Conservation (phyloP, 1,140 invertebrate species). For the Ruditapes philippinarum region DNA sequence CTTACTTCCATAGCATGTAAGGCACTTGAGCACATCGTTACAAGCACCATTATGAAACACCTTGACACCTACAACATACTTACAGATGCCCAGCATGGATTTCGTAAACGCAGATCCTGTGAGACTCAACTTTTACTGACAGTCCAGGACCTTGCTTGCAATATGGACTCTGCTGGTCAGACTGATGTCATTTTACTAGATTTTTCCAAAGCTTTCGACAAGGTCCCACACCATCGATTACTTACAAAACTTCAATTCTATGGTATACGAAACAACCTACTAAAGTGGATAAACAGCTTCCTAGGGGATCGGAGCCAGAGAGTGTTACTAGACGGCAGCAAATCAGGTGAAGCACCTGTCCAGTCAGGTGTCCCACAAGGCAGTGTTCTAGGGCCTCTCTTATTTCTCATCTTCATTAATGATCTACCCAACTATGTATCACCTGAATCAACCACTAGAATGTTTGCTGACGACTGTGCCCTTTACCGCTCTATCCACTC, state of each 20-base stretch:
- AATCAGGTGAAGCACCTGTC: conserved; percentile 30
- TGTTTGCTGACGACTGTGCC: conserved; percentile 59
- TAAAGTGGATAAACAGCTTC: conserved; percentile 43
- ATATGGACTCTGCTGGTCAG: neutral
- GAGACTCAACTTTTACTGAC: conserved; percentile 31
- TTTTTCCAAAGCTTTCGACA: conserved; percentile 8
- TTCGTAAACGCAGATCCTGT: conserved; percentile 42
- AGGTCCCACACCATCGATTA: neutral
- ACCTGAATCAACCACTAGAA: neutral
- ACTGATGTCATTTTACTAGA: conserved; percentile 10
- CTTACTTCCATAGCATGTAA: conserved; percentile 58
- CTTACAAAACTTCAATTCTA: neutral
- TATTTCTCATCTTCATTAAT: conserved; percentile 55
- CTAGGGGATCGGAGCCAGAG: conserved; percentile 19
- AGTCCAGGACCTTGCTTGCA: neutral
- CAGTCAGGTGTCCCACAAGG: conserved; percentile 54
- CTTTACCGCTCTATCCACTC: conserved; percentile 40
- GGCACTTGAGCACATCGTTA: neutral
- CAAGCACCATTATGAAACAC: neutral
- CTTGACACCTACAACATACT: neutral
- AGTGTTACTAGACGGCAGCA: conserved; percentile 26
- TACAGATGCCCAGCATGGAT: conserved; percentile 27
- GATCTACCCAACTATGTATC: conserved; percentile 46
- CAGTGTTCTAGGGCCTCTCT: conserved; percentile 30
- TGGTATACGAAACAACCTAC: conserved; percentile 13